phyloP scores from a whole-genome alignment of 1,140 invertebrate species.

The Drosophila jambulina region DNA sequence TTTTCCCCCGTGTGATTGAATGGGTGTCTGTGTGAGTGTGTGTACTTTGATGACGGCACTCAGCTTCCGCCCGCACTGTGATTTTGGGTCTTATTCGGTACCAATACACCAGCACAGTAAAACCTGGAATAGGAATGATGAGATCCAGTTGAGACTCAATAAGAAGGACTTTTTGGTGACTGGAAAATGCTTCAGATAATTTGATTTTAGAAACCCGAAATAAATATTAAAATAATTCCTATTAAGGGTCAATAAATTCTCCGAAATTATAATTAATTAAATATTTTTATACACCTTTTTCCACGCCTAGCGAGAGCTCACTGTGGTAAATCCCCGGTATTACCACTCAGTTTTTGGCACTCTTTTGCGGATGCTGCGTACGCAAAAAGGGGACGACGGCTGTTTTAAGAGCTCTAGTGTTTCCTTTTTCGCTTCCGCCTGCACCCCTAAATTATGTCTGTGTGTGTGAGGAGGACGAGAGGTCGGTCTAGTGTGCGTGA shows the following conservation, averaged over 20 bases:
- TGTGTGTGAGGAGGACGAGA: constrained; percentile 10
- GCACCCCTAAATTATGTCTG: constrained; percentile 45
- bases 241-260: neutral
- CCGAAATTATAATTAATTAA: neutral
- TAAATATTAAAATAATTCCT: neutral
- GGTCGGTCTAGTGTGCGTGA: constrained; percentile 17
- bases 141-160: neutral
- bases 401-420: constrained; percentile 48
- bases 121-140: neutral
- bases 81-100: constrained; percentile 33
- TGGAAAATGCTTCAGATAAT: neutral
- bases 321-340: constrained; percentile 44
- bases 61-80: constrained; percentile 47
- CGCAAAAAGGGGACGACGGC: constrained; percentile 43
- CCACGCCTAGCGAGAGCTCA: neutral
- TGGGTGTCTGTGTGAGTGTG: constrained; percentile 17
- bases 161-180: neutral
- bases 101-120: constrained; percentile 33
- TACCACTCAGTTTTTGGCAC: constrained; percentile 55
- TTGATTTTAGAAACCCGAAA: neutral
- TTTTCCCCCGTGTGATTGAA: constrained; percentile 12
- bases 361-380: constrained; percentile 53
- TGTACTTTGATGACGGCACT: constrained; percentile 72
- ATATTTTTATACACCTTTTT: neutral
- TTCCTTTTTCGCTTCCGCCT: constrained; percentile 67